phyloP scores from a whole-genome alignment of 2,113 vertebrate genomes.

The Tapirus terrestris region DNA sequence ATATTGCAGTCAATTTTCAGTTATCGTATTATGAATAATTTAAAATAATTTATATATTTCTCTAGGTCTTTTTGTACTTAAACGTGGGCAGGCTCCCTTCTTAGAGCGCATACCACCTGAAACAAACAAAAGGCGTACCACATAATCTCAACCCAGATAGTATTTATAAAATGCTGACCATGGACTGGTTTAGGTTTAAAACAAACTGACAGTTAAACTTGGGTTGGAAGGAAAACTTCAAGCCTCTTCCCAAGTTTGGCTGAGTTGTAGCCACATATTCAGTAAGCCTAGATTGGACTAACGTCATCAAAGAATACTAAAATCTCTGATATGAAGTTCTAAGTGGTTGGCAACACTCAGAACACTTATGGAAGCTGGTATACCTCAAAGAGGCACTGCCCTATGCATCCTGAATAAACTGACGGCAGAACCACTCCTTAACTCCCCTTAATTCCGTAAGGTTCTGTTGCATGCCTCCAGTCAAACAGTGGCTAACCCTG shows the following conservation, averaged over 20 bases:
- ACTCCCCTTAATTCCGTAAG: fast-evolving
- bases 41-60: background rate
- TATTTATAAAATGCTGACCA: background rate
- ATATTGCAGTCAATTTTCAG: background rate
- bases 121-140: background rate
- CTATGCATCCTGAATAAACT: fast-evolving
- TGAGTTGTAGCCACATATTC: background rate
- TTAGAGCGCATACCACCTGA: background rate
- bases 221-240: background rate
- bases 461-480: background rate
- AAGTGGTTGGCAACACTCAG: too few species aligned
- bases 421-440: background rate
- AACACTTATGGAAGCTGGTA: background rate
- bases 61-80: background rate
- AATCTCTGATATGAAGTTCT: fast-evolving
- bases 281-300: background rate
- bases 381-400: background rate
- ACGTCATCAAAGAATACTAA: background rate
- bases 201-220: background rate
- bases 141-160: background rate
- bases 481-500: background rate
- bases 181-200: background rate
- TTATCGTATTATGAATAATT: background rate
- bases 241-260: background rate
- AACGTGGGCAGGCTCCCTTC: background rate